Conservation (phyloP, 1,140 invertebrate genomes). For the Euura saliciscinereae region DNA sequence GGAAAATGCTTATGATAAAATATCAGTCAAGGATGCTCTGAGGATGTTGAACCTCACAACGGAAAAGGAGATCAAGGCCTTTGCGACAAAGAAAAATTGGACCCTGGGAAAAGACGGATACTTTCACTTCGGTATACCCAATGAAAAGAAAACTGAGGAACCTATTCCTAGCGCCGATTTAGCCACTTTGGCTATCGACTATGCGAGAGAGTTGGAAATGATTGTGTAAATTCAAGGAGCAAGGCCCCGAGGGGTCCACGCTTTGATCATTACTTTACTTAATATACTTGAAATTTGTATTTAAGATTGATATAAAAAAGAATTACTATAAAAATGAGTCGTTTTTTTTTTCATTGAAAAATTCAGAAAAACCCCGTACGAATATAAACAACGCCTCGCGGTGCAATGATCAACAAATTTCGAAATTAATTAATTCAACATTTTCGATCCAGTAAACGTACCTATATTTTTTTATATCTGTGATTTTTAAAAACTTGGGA, state of each 20-base stretch:
- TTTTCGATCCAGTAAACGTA: no score
- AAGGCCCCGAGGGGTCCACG: no score
- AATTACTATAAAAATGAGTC: no score
- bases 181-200: slow-evolving; percentile 93
- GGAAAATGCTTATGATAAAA: slow-evolving; percentile 94
- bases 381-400: no score
- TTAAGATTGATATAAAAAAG: background rate
- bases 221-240: slow-evolving; percentile 81
- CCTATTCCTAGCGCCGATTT: slow-evolving; percentile 87
- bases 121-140: slow-evolving; percentile 76
- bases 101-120: slow-evolving; percentile 77
- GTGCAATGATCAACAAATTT: no score
- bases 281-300: slow-evolving; percentile 1
- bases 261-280: background rate
- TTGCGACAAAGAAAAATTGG: slow-evolving; percentile 84
- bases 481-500: no score
- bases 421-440: no score
- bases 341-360: no score
- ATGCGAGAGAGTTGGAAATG: slow-evolving; percentile 98
- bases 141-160: slow-evolving; percentile 79
- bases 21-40: slow-evolving; percentile 86
- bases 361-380: no score
- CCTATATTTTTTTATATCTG: no score
- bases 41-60: slow-evolving; percentile 88
- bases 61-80: slow-evolving; percentile 77